Evolutionary conservation across 2,797 vertebrate genomes (phyloP).

Genomic region (Decapterus maruadsi): DNA sequence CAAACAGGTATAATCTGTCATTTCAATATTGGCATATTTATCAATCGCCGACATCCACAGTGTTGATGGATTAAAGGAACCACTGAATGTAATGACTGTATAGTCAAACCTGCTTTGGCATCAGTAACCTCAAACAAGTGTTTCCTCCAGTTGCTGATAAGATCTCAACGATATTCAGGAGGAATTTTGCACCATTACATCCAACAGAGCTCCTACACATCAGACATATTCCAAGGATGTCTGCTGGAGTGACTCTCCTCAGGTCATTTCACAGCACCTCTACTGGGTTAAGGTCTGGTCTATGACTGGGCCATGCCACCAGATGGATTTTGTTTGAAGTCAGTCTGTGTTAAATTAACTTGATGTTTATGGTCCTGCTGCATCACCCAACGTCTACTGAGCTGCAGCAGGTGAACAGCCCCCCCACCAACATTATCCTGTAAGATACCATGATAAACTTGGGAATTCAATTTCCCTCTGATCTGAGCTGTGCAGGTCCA

Average conservation of each 20-base stretch:
- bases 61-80: not conserved
- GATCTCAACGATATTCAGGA: not conserved
- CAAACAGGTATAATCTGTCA: no score
- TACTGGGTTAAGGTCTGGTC: not conserved
- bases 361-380: not conserved
- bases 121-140: not conserved
- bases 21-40: not conserved
- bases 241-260: not conserved
- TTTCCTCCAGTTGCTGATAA: not conserved
- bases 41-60: not conserved
- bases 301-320: not conserved
- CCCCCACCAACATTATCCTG: no score
- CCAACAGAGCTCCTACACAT: no score
- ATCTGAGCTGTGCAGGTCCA: not conserved
- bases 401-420: not conserved
- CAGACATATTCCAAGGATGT: not conserved
- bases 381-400: not conserved
- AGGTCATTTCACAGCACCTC: not conserved
- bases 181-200: no score
- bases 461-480: not conserved
- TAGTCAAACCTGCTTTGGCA: not conserved
- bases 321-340: not conserved
- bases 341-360: not conserved
- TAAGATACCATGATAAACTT: not conserved
- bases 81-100: not conserved